phyloP scores from a whole-genome alignment of 2,797 vertebrate species.

The Lophotriccus pileatus region DNA sequence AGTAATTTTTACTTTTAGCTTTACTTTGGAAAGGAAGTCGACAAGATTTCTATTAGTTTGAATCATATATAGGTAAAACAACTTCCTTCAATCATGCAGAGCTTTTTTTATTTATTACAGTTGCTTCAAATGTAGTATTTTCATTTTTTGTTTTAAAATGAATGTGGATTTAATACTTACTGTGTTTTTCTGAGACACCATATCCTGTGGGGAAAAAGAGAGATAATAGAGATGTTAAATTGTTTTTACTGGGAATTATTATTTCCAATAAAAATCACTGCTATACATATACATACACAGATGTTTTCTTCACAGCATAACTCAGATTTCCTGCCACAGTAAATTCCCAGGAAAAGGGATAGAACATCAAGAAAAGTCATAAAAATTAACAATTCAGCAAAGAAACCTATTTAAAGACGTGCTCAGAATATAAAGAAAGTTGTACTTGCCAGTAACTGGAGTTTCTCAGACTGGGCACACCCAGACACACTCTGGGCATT shows the following conservation, averaged over 20 bases:
- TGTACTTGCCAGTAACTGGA: background rate
- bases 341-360: background rate
- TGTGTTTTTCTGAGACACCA: conserved; percentile 94
- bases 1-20: background rate
- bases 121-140: background rate
- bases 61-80: background rate
- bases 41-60: background rate
- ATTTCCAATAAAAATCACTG: background rate
- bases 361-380: background rate
- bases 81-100: background rate
- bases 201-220: conserved; percentile 79
- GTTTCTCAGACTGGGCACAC: background rate
- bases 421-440: background rate
- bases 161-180: conserved; percentile 83
- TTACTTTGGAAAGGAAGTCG: background rate
- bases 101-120: background rate
- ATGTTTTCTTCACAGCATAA: background rate
- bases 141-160: background rate
- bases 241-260: background rate
- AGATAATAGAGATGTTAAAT: conserved; percentile 1
- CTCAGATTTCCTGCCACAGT: background rate
- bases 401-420: background rate
- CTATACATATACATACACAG: background rate
- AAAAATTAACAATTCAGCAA: background rate
- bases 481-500: background rate